phyloP scores from a whole-genome alignment of 2,113 vertebrate species.

The Todiramphus saurophagus region DNA sequence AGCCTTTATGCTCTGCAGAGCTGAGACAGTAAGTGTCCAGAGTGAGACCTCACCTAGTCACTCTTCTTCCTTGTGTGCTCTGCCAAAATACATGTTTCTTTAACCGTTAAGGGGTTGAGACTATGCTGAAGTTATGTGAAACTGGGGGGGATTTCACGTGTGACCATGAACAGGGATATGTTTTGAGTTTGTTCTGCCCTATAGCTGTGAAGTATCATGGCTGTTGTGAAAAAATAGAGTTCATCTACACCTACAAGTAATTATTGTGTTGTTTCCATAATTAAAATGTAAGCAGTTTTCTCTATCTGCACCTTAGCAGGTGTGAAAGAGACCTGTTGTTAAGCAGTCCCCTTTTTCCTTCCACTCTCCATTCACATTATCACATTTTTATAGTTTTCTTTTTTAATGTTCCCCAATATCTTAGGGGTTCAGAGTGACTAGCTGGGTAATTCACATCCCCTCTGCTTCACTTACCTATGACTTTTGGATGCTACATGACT shows the following conservation, averaged over 20 bases:
- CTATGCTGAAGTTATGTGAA: not conserved
- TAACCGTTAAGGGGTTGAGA: not conserved
- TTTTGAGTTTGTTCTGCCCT: not conserved
- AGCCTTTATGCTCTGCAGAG: not conserved
- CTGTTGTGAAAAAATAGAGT: not conserved
- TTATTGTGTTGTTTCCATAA: fast-evolving
- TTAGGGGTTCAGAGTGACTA: not conserved
- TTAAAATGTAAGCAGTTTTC: not conserved
- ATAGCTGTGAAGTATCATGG: not conserved
- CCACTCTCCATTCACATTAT: not conserved
- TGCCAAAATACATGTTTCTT: not conserved
- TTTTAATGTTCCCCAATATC: not conserved
- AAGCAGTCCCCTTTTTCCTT: not conserved
- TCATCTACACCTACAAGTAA: not conserved
- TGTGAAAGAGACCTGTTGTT: not conserved
- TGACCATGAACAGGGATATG: not conserved
- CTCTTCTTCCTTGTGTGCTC: not conserved
- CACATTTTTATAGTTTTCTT: not conserved
- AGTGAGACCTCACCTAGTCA: not conserved
- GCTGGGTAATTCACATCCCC: not conserved
- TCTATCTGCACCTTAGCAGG: not conserved
- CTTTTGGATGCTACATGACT: not conserved
- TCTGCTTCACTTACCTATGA: not conserved
- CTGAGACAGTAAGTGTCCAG: not conserved
- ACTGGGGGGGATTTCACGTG: fast-evolving